Evolutionary conservation across 2,113 vertebrate species (phyloP), one percentile per base, ranked within the genome.

Genomic region (Glareola pratincola): DNA sequence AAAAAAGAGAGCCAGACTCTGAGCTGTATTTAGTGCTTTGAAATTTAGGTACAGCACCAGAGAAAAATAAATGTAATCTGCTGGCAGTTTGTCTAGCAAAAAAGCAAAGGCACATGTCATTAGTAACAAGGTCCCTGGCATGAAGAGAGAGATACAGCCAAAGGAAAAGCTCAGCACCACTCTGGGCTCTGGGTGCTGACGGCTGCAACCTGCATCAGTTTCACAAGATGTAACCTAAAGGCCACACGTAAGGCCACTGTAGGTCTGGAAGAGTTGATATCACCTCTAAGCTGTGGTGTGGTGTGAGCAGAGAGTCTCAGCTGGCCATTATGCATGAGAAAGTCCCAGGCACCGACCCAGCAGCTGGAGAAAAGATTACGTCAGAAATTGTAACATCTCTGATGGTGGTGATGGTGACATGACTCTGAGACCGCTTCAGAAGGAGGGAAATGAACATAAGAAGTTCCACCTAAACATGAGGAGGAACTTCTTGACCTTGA

Each of bases 161-260:
- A 91, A 91, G 16, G 12, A 56, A 77, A 87, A 71, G 21, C 54
- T 66, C 59, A 66, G 30, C 62, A 53, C 14, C 41, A 12, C 23
- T 57, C 57, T 23, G 30, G 50, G 39, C 41, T 59, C 62, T 4
- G 24, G 29, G 8, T 67, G 29, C 30, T 67, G 50, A 26, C 0
- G 0, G 30, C 0, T 57, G 48, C 53, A 56, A 89, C 43, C 29
- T 68, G 41, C 0, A 0, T 0, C 83, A 29, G 34, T 64, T 94
- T 60, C 59, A 64, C 20, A n/a, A 56, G 39, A 17, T 8, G 7
- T 4, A 56, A 39, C 48, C 72, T 39, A 29, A 89, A 26, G 11
- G 27, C 5, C 32, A 15, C 8, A 24, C 2, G 47, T 41, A 41
- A 41, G 41, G 37, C 24, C 45, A 5, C 10, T 27, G 34, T 34